These are phyloP conservation scores for Pelvicachromis taeniatus DNA, from an alignment of 2,113 vertebrate genomes.

Conservation along the genomic window DNA sequence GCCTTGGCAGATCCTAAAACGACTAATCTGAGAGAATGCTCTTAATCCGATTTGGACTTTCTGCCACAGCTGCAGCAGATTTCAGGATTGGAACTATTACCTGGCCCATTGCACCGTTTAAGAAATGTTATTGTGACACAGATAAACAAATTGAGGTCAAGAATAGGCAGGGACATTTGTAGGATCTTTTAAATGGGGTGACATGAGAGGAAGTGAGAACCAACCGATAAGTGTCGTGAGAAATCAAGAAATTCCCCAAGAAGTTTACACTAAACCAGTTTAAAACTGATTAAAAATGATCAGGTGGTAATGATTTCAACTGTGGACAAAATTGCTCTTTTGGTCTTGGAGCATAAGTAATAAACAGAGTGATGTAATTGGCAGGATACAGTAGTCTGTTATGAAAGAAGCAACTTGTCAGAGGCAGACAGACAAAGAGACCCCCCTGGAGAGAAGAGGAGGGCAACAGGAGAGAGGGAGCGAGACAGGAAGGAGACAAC, in stretches of 20 bases:
- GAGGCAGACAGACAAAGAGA: neutral
- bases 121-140: neutral
- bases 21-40: slow-evolving; percentile 46
- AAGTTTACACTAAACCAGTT: neutral
- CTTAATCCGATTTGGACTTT: slow-evolving; percentile 56
- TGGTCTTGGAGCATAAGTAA: neutral
- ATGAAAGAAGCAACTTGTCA: neutral
- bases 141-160: neutral
- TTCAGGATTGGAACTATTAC: neutral
- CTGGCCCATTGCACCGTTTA: neutral
- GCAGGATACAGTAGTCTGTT: neutral
- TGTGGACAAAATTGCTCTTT: neutral
- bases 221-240: neutral
- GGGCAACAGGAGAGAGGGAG: neutral
- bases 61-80: slow-evolving; percentile 8
- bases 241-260: neutral
- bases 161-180: neutral
- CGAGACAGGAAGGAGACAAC: neutral
- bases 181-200: neutral
- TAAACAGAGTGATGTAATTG: neutral
- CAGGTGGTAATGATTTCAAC: neutral
- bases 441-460: neutral
- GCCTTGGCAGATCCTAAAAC: slow-evolving; percentile 13
- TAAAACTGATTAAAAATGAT: neutral
- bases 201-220: neutral